These are phyloP conservation scores for Eidolon dupreanum DNA, from an alignment of 2,797 vertebrate genomes.

Conservation along the genomic window DNA sequence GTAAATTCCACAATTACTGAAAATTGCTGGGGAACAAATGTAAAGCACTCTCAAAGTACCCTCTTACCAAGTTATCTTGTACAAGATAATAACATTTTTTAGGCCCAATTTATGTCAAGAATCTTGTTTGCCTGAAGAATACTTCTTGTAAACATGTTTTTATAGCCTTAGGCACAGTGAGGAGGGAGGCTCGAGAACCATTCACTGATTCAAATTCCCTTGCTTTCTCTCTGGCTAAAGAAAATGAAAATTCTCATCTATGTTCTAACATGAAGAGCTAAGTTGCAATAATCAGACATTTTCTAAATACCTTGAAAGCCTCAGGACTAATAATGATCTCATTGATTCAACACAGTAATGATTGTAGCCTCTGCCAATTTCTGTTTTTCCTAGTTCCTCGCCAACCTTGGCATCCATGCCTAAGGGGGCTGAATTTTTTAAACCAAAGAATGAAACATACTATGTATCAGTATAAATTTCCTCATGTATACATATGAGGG, in stretches of 20 bases:
- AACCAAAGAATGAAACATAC: constrained; percentile 20
- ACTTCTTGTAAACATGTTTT: constrained; percentile 19
- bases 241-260: constrained; percentile 26
- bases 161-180: neutral
- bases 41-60: neutral
- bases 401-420: neutral
- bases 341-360: neutral
- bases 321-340: neutral
- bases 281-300: neutral
- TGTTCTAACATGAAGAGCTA: neutral
- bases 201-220: constrained; percentile 3
- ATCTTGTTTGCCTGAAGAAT: constrained; percentile 42
- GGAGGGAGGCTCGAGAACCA: neutral
- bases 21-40: neutral
- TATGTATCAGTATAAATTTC: neutral
- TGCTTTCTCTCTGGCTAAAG: constrained; percentile 1
- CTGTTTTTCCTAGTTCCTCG: neutral
- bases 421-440: neutral
- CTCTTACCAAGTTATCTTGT: neutral
- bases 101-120: neutral
- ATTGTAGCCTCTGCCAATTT: neutral
- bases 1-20: neutral
- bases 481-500: neutral
- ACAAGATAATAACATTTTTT: constrained; percentile 12
- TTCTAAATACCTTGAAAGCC: constrained; percentile 31